Evolutionary conservation across 2,113 vertebrate species (phyloP).

Genomic region (Anguilla japonica): DNA sequence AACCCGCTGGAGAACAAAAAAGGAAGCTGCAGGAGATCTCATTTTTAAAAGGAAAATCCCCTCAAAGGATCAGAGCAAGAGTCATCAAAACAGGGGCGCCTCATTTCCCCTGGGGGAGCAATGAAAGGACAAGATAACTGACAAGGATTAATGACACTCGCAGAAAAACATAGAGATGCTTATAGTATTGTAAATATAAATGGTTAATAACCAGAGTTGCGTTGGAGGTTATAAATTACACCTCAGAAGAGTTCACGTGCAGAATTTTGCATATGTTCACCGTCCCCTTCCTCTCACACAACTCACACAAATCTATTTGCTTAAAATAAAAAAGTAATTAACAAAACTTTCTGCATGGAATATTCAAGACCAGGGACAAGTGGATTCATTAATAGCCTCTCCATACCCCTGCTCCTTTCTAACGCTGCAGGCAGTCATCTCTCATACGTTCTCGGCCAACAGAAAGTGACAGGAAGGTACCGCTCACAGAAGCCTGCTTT

Average conservation of each 20-base stretch:
- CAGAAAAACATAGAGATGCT: too few relatives aligned
- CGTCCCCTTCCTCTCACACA: neutral
- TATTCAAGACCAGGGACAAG: neutral
- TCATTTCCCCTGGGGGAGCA: too few relatives aligned
- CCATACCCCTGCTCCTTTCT: neutral
- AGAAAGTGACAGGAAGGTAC: neutral
- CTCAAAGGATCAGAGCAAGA: too few relatives aligned
- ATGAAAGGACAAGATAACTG: too few relatives aligned
- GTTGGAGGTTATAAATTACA: neutral
- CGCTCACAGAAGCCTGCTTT: neutral
- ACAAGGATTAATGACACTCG: too few relatives aligned
- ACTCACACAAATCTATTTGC: neutral
- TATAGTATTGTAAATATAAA: neutral
- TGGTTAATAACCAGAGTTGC: neutral
- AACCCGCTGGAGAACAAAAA: too few relatives aligned
- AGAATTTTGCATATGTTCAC: neutral
- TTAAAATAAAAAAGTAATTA: neutral
- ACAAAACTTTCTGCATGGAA: neutral
- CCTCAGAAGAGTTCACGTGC: neutral
- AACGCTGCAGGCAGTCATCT: neutral
- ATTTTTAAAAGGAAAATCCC: neutral
- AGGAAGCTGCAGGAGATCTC: too few relatives aligned
- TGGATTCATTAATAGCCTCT: neutral
- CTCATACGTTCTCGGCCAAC: neutral
- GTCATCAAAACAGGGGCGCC: too few relatives aligned